These are phyloP conservation scores for Pogonocherus hispidulus DNA, from an alignment of 2,888 invertebrate species.

Conservation along the genomic window DNA sequence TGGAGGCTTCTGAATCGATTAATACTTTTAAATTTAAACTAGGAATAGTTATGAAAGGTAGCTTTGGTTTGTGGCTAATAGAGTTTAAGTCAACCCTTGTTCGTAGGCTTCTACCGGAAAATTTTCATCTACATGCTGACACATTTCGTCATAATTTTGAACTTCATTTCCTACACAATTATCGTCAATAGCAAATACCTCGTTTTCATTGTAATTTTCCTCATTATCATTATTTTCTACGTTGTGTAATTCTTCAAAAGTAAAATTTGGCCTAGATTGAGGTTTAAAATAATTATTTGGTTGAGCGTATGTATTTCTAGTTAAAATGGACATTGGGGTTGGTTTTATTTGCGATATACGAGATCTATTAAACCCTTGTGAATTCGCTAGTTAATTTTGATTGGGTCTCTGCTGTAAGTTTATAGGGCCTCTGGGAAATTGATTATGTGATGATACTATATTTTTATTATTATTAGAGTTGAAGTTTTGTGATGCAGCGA, in stretches of 20 bases:
- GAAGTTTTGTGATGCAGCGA: too few species aligned
- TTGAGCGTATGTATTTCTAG: background rate
- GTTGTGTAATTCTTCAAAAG: background rate
- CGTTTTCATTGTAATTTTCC: background rate
- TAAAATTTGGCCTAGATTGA: background rate
- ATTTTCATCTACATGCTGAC: background rate
- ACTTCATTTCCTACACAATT: background rate
- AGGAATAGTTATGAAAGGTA: slow-evolving; percentile 37
- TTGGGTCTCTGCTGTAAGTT: slow-evolving; percentile 1
- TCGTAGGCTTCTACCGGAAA: background rate
- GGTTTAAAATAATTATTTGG: background rate
- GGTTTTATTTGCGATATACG: background rate
- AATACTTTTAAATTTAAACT: slow-evolving; percentile 29
- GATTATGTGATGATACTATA: too few species aligned
- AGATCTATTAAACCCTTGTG: background rate
- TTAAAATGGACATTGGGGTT: background rate
- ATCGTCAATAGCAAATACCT: too few species aligned
- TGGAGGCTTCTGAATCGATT: slow-evolving; percentile 33
- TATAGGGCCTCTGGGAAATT: too few species aligned
- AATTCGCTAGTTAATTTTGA: background rate
- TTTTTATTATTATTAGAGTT: too few species aligned
- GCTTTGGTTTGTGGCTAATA: slow-evolving; percentile 35
- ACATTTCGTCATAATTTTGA: background rate
- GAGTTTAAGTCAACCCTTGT: background rate
- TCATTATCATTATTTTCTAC: background rate